Base-by-base conservation (phyloP, 2,797 vertebrate species). In the Chloroceryle inda region DNA sequence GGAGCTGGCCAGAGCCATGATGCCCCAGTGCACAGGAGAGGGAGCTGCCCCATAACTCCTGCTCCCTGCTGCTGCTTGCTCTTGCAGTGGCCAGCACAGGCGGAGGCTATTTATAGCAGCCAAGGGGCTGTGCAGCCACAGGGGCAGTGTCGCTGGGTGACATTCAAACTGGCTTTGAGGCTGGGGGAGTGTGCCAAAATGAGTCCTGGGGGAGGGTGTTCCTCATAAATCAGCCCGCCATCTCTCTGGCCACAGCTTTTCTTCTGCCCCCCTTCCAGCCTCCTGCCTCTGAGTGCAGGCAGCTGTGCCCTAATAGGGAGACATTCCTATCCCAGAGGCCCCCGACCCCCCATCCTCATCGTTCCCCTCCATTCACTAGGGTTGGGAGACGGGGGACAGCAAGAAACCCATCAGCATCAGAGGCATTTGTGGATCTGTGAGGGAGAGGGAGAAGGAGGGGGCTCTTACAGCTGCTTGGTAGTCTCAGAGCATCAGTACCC, bases 91-190 rank as follows among this genome's bases (percentile, higher is more conserved):
- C 67, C 3, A 4, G 66, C 24, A n/a, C 55, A 90, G 75, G 73
- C 73, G 3, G 67, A 37, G 71, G 77, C 69, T 98, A 98, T 97
- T 97, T 97, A 97, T 98, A 98, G 95, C 50, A 7, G 59, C 58
- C 56, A 90, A 86, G 72, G 76, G 26, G 11, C 35, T n/a, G 10
- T 6, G 3, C 5, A 10, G 63, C 31, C 17, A 0, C 0, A 2
- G 69, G 75, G 14, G 8, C 29, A 69, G 77, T 0, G 0, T 23
- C 0, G 2, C 77, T 74, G 71, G 85, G 64, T 88, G 91, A 97
- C 88, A 95, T 84, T 92, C 92, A 91, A 92, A 74, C 61, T 20
- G 52, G 63, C 75, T 61, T 9, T 27, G 44, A 77, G 68, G 52
- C 52, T 29, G 33, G 44, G 42, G 31, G 29, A 58, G n/a, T 27